Evolutionary conservation across 2,888 invertebrate genomes (phyloP).

Genomic region (Onchidella celtica): DNA sequence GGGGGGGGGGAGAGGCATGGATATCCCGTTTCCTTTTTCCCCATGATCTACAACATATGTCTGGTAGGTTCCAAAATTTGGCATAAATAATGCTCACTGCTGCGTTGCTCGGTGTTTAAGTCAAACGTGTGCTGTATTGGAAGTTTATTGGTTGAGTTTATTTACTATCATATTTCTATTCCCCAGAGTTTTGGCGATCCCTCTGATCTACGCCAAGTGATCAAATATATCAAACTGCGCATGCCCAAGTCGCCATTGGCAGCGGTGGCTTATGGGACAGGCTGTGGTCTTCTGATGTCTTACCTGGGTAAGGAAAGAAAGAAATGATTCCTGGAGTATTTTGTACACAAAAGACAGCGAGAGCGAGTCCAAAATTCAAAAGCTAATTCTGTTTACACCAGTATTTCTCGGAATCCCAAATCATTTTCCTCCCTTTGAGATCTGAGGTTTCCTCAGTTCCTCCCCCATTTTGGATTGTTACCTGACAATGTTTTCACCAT

Average conservation of each 20-base stretch:
- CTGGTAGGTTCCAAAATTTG: background rate
- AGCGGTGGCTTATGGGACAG: constrained; percentile 72
- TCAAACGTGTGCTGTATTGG: background rate
- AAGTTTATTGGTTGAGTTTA: background rate
- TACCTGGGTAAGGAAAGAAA: constrained; percentile 72
- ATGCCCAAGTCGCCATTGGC: constrained; percentile 64
- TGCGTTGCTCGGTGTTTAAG: background rate
- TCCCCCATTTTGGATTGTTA: no score
- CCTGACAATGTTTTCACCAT: no score
- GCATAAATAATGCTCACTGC: background rate
- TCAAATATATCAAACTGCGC: constrained; percentile 68
- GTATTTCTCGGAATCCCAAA: no score
- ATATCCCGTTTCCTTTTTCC: background rate
- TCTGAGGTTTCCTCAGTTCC: no score
- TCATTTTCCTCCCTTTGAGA: no score
- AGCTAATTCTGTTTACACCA: no score
- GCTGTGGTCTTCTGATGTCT: constrained; percentile 72
- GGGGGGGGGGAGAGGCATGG: background rate
- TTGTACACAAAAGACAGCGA: background rate
- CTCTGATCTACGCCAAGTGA: constrained; percentile 54
- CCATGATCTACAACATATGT: background rate
- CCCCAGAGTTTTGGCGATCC: constrained; percentile 43
- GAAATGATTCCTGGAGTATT: no score
- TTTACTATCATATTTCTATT: background rate
- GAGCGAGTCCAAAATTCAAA: background rate